Base-by-base conservation (phyloP, 2,888 invertebrate species). In the Polylopha cassiicola region DNA sequence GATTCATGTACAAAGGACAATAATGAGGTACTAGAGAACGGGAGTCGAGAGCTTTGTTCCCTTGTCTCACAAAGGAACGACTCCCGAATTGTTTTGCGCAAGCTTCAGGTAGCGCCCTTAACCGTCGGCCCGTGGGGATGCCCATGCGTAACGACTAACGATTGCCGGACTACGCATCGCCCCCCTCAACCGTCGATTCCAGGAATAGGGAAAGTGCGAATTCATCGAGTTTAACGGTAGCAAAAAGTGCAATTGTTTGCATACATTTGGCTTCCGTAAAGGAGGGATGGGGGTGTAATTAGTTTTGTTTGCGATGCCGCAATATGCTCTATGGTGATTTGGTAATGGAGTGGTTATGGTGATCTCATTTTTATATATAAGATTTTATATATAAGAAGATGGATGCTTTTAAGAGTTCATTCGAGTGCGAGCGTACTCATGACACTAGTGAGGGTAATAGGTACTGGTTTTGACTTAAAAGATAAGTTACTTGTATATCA, bases 21-120 rank as follows among this genome's bases (percentile, higher is more conserved):
- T 28, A 20, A 13, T 20, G 23, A 34, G 23, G 18, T 11, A 14
- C 9, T 16, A 20, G 28, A 36, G 13, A 27, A 5, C n/a, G 27
- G 14, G 4, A 43, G 28, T 24, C 33, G 24, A 44, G 24, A 26
- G 20, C 15, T 43, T 46, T 39, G 43, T 46, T 32, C 29, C 20
- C 23, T 16, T 16, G 23, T 28, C 30, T 11, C 23, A 43, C 42
- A 47, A 45, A 43, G 45, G 39, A 43, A 33, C 24, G 3, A 13
- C 24, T 36, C 24, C 39, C 24, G 17, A 34, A 22, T 37, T 31
- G 16, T 39, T 9, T 42, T 47, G 30, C 45, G 31, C 39, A 42
- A 39, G 27, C 7, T 8, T 16, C n/a, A n/a, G 21, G 24, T 39
- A 29, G 39, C 47, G 45, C 39, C 34, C 32, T 18, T 44, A 36